phyloP scores from a whole-genome alignment of 1,140 invertebrate species.

The Drosophila ironensis region DNA sequence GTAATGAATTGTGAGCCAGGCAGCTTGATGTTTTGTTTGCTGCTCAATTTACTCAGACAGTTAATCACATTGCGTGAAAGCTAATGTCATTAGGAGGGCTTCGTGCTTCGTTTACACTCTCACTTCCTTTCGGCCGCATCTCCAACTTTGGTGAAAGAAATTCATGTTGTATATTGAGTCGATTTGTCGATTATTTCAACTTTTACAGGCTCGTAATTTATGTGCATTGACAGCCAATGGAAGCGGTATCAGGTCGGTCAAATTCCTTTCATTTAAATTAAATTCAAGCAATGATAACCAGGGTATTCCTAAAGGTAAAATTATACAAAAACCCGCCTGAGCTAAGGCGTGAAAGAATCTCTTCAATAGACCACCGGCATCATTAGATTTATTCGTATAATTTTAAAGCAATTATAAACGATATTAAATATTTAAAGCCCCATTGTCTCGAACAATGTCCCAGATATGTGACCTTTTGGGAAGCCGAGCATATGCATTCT shows the following conservation, averaged over 20 bases:
- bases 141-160: constrained; percentile 10
- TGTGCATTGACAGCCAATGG: background rate
- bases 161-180: constrained; percentile 7
- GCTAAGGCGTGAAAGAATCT: too few species aligned
- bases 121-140: background rate
- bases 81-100: constrained; percentile 33
- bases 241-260: too few species aligned
- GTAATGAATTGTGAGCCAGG: constrained; percentile 58
- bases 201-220: background rate
- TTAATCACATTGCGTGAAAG: constrained; percentile 51
- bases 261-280: too few species aligned
- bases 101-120: constrained; percentile 9
- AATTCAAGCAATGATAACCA: too few species aligned
- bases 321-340: too few species aligned
- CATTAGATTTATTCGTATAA: too few species aligned
- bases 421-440: background rate
- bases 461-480: constrained; percentile 11
- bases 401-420: too few species aligned
- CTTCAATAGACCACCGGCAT: too few species aligned
- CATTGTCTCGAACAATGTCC: constrained; percentile 15
- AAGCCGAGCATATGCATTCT: background rate
- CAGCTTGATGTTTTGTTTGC: constrained; percentile 36
- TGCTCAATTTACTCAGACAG: constrained; percentile 43
- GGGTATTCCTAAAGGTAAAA: too few species aligned
- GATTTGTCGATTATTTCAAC: constrained; percentile 5